Conservation (phyloP, 2,888 invertebrate species). For the Atrina japonica region DNA sequence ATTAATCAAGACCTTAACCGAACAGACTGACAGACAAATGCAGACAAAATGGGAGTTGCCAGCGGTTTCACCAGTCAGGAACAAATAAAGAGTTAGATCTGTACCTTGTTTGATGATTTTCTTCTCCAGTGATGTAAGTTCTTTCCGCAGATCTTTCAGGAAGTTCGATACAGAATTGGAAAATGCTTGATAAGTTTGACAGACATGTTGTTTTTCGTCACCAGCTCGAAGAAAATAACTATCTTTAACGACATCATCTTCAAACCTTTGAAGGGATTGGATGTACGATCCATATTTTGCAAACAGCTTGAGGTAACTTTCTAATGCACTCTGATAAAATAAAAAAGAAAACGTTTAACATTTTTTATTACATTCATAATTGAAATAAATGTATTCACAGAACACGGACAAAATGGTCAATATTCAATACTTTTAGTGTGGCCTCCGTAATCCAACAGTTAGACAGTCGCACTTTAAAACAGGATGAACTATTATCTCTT, state of each 20-base stretch:
- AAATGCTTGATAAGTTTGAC: constrained; percentile 76
- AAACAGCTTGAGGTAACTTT: constrained; percentile 57
- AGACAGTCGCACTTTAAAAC: no score
- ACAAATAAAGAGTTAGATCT: neutral
- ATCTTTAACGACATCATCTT: constrained; percentile 39
- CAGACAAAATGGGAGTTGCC: no score
- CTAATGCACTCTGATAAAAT: constrained; percentile 56
- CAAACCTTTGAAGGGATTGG: constrained; percentile 55
- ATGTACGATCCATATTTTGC: constrained; percentile 67
- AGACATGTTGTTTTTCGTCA: constrained; percentile 27
- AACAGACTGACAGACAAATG: no score
- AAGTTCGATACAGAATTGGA: constrained; percentile 66
- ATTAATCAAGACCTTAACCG: no score
- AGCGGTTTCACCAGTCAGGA: no score
- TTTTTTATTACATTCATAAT: no score
- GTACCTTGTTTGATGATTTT: constrained; percentile 71
- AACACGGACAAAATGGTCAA: no score
- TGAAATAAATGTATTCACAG: no score
- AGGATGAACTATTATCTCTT: no score
- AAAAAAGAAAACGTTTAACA: neutral
- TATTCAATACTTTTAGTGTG: no score
- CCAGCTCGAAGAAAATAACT: constrained; percentile 29
- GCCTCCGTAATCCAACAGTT: no score
- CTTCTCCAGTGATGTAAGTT: constrained; percentile 65
- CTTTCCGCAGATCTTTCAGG: constrained; percentile 59